Base-by-base conservation (phyloP, 2,888 invertebrate genomes). In the Luffia ferchaultella region DNA sequence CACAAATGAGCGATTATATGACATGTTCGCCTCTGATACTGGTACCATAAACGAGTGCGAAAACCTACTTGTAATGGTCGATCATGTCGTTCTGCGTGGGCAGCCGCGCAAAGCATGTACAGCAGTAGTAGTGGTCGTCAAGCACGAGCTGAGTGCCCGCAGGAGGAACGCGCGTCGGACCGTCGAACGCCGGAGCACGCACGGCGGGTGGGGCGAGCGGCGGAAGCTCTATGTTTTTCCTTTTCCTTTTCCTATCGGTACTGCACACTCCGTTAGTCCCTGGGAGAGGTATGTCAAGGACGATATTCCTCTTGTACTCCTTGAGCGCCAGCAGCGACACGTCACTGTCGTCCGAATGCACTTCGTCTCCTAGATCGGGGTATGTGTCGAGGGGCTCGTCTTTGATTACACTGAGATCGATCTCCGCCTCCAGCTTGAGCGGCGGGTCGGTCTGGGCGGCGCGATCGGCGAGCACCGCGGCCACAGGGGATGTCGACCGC, bases 31-130 rank as follows among this genome's bases (percentile, higher is more conserved):
- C n/a, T n/a, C n/a, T n/a, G n/a, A n/a, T n/a, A n/a, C n/a, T n/a
- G n/a, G n/a, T n/a, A n/a, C n/a, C n/a, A n/a, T n/a, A n/a, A n/a
- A n/a, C n/a, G n/a, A n/a, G n/a, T 30, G 12, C 30, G 30, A 12
- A n/a, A 9, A 42, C 60, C 54, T 60, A 84, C 84, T 70, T 77
- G 57, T 84, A 85, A 61, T 85, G 84, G 42, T 68, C 62, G 18
- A 83, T 52, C 61, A 82, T 71, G 7, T 73, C 71, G 1, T 45
- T 58, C 43, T 64, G 63, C 1, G 58, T 65, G 46, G 54, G 65
- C 50, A 65, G 74, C 55, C 70, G 70, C 16, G 58, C 56, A 49
- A 77, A 69, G 55, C 84, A 85, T 17, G 80, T 70, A 50, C 84
- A 85, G 55, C 84, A 85, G 52, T 70, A 62, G 53, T 62, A 73